Percentiles rank a stretch among this genome's conserved stretches.
These are phyloP conservation scores for Cepaea hortensis DNA, from an alignment of 2,888 invertebrate genomes.

Conservation along the genomic window DNA sequence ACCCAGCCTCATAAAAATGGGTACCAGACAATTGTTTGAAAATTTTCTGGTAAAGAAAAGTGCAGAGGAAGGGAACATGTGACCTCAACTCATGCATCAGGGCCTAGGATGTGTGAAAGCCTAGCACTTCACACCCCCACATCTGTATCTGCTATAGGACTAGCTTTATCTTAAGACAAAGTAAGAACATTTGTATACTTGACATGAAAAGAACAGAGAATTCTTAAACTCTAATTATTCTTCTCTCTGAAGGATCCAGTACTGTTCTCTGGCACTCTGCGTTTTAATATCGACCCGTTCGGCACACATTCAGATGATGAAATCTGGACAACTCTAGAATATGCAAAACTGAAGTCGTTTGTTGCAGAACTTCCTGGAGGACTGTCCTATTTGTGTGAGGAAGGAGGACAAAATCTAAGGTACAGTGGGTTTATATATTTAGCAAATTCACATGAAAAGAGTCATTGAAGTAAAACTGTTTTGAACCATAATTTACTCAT, in stretches of 20 bases:
- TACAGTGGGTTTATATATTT: background rate
- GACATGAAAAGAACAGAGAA: background rate
- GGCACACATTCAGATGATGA: conserved; percentile 85
- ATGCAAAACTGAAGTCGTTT: conserved; percentile 90
- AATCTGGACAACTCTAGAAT: conserved; percentile 90
- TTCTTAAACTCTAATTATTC: background rate
- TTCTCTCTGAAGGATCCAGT: conserved; percentile 86
- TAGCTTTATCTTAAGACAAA: no score
- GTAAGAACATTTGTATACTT: background rate
- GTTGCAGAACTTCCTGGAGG: conserved; percentile 86
- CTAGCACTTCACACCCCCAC: no score
- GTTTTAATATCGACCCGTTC: conserved; percentile 95
- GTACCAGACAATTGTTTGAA: no score
- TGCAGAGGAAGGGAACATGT: no score
- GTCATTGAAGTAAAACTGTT: no score
- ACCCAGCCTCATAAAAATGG: no score
- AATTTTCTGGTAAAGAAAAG: no score
- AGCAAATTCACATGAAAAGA: no score
- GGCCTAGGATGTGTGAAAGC: no score
- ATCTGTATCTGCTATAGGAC: no score
- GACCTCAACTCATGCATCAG: no score
- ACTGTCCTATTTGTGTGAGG: conserved; percentile 80
- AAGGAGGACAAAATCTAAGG: conserved; percentile 52
- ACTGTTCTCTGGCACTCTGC: conserved; percentile 91
- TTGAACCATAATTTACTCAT: no score